These are phyloP conservation scores for Eubasilissa splendida DNA, from an alignment of 2,888 invertebrate genomes.

Conservation along the genomic window DNA sequence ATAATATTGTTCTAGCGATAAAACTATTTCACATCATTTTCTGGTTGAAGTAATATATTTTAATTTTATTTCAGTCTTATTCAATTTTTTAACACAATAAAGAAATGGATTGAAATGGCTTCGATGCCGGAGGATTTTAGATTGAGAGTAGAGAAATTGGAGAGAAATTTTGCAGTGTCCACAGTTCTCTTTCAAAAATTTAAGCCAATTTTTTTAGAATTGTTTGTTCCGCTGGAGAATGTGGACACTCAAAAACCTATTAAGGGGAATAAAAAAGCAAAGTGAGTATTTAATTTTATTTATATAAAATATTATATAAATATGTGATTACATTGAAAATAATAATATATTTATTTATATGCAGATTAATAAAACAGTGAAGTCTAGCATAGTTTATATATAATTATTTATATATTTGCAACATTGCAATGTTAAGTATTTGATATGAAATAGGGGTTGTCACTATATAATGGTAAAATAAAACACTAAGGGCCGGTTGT, in stretches of 20 bases:
- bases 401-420: no score
- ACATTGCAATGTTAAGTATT: no score
- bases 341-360: not conserved
- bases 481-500: no score
- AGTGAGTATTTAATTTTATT: slow-evolving; percentile 62
- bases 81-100: slow-evolving; percentile 95
- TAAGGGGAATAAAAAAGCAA: slow-evolving; percentile 73
- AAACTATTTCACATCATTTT: no score
- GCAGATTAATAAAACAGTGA: not conserved
- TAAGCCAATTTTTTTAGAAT: slow-evolving; percentile 88
- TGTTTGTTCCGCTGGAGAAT: slow-evolving; percentile 79
- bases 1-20: no score
- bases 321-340: no score
- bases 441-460: no score
- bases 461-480: no score
- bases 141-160: slow-evolving; percentile 86
- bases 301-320: not conserved
- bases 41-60: slow-evolving; percentile 48
- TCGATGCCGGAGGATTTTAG: slow-evolving; percentile 87
- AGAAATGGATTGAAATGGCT: slow-evolving; percentile 96
- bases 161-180: slow-evolving; percentile 94
- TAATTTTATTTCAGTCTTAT: slow-evolving; percentile 79
- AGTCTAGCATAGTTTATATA: no score
- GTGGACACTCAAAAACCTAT: slow-evolving; percentile 72
- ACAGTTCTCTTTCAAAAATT: slow-evolving; percentile 95